A percentile compares a stretch with the other conserved stretches of the same genome.
These are phyloP conservation scores for Carduelis carduelis DNA, from an alignment of 2,797 vertebrate genomes.

Conservation along the genomic window DNA sequence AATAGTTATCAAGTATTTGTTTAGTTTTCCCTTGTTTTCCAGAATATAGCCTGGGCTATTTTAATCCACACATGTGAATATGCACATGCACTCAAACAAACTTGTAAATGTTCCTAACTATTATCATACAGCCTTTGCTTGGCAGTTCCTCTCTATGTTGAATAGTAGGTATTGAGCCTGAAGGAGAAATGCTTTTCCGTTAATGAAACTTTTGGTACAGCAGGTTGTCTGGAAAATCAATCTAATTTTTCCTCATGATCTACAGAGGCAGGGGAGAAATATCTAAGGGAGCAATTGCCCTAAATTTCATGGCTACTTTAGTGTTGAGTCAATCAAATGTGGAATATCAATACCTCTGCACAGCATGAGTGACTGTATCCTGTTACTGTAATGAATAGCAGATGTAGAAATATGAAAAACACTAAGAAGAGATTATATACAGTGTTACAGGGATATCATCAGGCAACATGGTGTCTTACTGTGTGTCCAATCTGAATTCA, in stretches of 20 bases:
- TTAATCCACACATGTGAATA: not conserved
- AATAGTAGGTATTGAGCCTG: not conserved
- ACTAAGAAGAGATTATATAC: not conserved
- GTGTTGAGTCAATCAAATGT: not conserved
- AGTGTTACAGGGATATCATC: not conserved
- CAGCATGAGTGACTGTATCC: not conserved
- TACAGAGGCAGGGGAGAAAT: not conserved
- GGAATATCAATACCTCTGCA: constrained; percentile 1
- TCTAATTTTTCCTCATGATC: constrained; percentile 1
- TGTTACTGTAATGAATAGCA: not conserved
- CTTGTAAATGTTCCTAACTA: not conserved
- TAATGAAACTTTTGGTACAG: not conserved
- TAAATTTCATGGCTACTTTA: constrained; percentile 6
- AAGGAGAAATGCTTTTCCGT: not conserved
- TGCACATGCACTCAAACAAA: not conserved
- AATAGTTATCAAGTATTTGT: not conserved
- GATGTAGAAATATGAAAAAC: not conserved
- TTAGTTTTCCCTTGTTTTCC: not conserved
- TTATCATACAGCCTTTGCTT: not conserved
- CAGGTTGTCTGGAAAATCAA: not conserved
- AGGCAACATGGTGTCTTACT: not conserved
- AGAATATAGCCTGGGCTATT: not conserved
- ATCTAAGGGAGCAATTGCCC: not conserved
- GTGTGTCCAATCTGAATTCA: not conserved
- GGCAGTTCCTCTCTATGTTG: not conserved